Percentiles rank a stretch among this genome's conserved stretches.
phyloP scores from a whole-genome alignment of 2,797 vertebrate genomes.

The Manis crassicaudata region DNA sequence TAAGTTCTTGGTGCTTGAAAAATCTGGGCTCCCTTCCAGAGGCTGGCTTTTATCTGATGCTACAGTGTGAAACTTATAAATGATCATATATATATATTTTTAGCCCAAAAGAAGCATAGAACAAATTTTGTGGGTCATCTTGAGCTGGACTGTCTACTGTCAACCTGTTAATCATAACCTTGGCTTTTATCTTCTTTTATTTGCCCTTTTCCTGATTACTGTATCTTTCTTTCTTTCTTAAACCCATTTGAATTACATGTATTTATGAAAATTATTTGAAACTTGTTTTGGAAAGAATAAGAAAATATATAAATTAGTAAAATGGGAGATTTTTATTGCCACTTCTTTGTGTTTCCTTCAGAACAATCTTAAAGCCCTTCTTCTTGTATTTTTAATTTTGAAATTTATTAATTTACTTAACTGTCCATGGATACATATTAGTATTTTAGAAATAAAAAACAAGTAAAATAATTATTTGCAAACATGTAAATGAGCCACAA shows the following conservation, averaged over 20 bases:
- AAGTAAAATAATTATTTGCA: neutral
- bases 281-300: conserved; percentile 17
- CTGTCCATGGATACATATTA: neutral
- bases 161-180: neutral
- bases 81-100: conserved; percentile 11
- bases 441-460: conserved; percentile 21
- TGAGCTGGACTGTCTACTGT: neutral
- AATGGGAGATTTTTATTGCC: neutral
- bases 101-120: neutral
- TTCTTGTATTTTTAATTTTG: conserved; percentile 1
- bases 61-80: neutral
- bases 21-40: neutral
- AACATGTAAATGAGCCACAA: neutral
- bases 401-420: neutral
- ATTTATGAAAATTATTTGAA: conserved; percentile 41
- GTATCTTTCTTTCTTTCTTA: neutral
- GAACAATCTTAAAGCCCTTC: neutral
- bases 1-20: conserved; percentile 16
- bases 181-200: neutral
- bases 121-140: conserved; percentile 23
- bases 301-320: conserved; percentile 1
- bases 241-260: neutral
- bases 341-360: conserved; percentile 44
- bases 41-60: neutral
- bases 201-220: neutral